A percentile compares a stretch with the other conserved stretches of the same genome.
phyloP scores from a whole-genome alignment of 2,113 vertebrate species.

The Cyprinodon brontotheroides region DNA sequence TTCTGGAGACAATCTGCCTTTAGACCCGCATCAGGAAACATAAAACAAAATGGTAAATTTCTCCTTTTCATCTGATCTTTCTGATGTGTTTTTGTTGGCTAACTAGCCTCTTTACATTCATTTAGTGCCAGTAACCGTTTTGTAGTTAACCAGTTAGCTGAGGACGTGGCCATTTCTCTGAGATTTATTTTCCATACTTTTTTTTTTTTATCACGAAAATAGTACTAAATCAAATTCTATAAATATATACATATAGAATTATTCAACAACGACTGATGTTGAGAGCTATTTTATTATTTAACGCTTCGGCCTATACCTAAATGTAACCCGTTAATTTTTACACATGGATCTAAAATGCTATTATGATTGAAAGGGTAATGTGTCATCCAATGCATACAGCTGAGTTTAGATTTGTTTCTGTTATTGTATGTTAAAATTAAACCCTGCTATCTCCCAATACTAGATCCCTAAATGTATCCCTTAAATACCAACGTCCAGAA shows the following conservation, averaged over 20 bases:
- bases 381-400: background rate
- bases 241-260: background rate
- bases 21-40: constrained; percentile 9
- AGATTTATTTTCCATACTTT: background rate
- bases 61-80: background rate
- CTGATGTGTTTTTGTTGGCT: background rate
- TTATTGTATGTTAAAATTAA: background rate
- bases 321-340: background rate
- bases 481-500: background rate
- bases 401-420: background rate
- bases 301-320: background rate
- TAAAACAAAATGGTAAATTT: constrained; percentile 74
- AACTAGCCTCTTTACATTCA: background rate
- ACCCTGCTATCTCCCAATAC: background rate
- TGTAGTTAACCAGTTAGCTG: constrained; percentile 38
- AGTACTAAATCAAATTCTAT: background rate
- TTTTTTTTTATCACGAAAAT: background rate
- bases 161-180: constrained; percentile 69
- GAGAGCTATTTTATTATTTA: background rate
- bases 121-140: constrained; percentile 8
- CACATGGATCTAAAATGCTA: background rate
- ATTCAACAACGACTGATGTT: background rate
- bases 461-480: background rate
- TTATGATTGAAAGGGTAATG: background rate
- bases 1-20: constrained; percentile 28